Evolutionary conservation across 2,797 vertebrate species (phyloP).

Genomic region (Morus bassanus): DNA sequence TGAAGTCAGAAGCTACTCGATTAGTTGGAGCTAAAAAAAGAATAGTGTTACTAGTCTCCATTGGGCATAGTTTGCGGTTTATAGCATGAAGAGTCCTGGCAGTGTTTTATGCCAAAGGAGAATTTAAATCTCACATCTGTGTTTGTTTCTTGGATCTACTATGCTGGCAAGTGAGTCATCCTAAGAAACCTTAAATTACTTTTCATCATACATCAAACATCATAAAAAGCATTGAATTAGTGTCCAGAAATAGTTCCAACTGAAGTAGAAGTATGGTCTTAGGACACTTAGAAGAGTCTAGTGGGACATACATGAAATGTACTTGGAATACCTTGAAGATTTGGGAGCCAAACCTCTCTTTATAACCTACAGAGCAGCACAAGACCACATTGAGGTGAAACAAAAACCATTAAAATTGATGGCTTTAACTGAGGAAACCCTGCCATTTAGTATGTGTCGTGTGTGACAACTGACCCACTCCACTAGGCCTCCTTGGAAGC

Average conservation of each 20-base stretch:
- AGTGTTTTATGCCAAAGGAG: constrained; percentile 1
- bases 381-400: not conserved
- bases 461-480: not conserved
- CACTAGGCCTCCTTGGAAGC: not conserved
- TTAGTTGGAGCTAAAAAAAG: constrained; percentile 1
- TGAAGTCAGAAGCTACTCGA: not conserved
- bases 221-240: constrained; percentile 19
- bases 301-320: not conserved
- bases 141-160: constrained; percentile 45
- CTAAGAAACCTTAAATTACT: constrained; percentile 43
- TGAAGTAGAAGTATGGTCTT: not conserved
- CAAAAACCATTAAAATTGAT: not conserved
- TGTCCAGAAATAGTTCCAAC: constrained; percentile 33
- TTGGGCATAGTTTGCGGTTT: constrained; percentile 32
- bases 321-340: not conserved
- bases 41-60: not conserved
- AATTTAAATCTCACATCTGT: constrained; percentile 52
- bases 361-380: not conserved
- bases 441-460: accelerated
- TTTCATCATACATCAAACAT: constrained; percentile 26
- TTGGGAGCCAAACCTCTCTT: not conserved
- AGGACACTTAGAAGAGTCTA: not conserved
- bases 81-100: not conserved
- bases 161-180: constrained; percentile 29
- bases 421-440: not conserved